These are phyloP conservation scores for Oasisia sp. DNA, from an alignment of 2,888 invertebrate species.

Conservation along the genomic window DNA sequence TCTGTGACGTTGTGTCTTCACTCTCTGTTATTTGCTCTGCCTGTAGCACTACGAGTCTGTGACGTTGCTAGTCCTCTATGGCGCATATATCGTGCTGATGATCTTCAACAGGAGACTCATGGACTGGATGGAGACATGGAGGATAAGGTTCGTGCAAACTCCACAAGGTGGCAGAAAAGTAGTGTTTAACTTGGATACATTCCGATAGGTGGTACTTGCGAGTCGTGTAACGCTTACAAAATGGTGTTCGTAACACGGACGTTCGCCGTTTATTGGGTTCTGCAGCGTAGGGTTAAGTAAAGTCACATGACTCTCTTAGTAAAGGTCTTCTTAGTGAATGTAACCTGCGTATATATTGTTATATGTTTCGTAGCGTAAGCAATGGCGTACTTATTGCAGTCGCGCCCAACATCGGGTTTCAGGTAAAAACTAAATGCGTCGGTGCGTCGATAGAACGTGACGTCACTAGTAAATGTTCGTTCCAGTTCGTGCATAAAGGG, in stretches of 20 bases:
- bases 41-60: conserved; percentile 41
- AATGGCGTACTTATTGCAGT: not conserved
- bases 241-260: too few species aligned
- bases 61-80: conserved; percentile 43
- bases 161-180: not conserved
- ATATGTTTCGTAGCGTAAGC: not conserved
- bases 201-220: not conserved
- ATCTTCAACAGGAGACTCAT: conserved; percentile 46
- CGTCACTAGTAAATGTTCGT: conserved; percentile 3
- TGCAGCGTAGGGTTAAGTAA: not conserved
- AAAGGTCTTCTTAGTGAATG: not conserved
- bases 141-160: conserved; percentile 32
- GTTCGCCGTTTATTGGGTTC: too few species aligned
- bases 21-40: not conserved
- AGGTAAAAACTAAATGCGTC: not conserved
- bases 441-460: not conserved
- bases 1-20: conserved; percentile 35
- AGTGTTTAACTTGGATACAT: not conserved
- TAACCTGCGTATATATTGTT: not conserved
- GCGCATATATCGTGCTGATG: conserved; percentile 47
- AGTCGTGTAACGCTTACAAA: not conserved
- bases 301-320: not conserved
- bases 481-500: not conserved
- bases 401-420: not conserved
- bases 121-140: conserved; percentile 42